These are phyloP conservation scores for Lumbricus terrestris DNA, from an alignment of 2,888 invertebrate species.

Conservation along the genomic window DNA sequence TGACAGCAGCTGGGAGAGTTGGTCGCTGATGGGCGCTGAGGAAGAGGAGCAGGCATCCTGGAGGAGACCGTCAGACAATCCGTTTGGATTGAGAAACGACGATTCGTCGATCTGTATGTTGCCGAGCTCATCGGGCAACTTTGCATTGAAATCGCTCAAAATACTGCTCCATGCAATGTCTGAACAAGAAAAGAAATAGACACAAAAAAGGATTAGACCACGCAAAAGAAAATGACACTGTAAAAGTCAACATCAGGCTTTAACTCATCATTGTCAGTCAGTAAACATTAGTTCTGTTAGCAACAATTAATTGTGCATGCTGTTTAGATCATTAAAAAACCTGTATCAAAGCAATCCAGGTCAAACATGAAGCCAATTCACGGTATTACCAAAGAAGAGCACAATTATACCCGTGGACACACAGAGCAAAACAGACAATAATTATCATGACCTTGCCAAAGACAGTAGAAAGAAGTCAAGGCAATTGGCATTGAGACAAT, in stretches of 20 bases:
- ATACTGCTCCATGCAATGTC: background rate
- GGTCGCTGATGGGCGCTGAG: background rate
- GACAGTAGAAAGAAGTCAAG: background rate
- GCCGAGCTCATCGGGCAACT: background rate
- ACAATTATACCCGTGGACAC: background rate
- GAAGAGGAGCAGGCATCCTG: slow-evolving; percentile 3
- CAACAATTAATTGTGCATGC: background rate
- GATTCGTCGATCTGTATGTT: background rate
- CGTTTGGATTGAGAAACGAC: background rate
- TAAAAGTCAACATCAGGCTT: background rate
- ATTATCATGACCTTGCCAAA: background rate
- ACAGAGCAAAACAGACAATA: background rate
- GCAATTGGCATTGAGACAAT: background rate
- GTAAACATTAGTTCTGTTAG: background rate
- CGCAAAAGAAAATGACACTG: background rate
- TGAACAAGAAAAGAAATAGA: background rate
- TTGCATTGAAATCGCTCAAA: background rate
- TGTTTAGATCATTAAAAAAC: background rate
- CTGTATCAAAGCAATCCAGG: background rate
- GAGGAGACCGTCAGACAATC: background rate
- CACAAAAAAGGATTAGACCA: background rate
- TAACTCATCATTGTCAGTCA: background rate
- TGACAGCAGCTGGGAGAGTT: background rate
- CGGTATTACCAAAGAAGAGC: background rate
- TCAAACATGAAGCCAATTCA: background rate